phyloP scores from a whole-genome alignment of 2,888 invertebrate genomes.

The Aleiodes testaceus region DNA sequence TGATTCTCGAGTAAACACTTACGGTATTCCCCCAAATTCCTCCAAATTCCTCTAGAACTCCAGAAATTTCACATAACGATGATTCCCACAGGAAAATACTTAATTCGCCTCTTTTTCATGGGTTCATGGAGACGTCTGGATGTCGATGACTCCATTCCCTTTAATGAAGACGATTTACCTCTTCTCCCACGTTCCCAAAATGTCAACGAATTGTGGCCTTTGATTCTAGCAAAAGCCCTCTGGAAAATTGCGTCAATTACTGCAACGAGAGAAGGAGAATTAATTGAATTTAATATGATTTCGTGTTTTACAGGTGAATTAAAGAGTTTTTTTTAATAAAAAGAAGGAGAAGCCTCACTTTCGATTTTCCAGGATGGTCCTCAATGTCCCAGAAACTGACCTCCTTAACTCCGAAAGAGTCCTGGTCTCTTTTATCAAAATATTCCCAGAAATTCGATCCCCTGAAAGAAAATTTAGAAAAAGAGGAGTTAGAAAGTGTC shows the following conservation, averaged over 20 bases:
- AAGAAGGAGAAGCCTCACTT: neutral
- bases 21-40: conserved; percentile 57
- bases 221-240: conserved; percentile 73
- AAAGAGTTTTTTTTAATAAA: neutral
- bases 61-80: no score
- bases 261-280: conserved; percentile 65
- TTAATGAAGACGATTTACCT: conserved; percentile 65
- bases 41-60: no score
- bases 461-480: no score
- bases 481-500: no score
- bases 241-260: conserved; percentile 72
- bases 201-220: conserved; percentile 73
- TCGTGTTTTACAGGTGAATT: conserved; percentile 73
- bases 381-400: no score
- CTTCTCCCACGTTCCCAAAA: conserved; percentile 68
- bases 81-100: conserved; percentile 71
- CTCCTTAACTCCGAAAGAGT: no score
- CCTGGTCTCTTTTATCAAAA: no score
- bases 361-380: no score
- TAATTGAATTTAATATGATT: conserved; percentile 72
- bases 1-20: conserved; percentile 67
- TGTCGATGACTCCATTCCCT: conserved; percentile 73
- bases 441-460: no score
- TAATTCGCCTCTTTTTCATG: conserved; percentile 73
- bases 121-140: conserved; percentile 74